Evolutionary conservation across 2,113 vertebrate species (phyloP), one percentile per base, ranked within the genome.

Genomic region (Colinus virginianus): DNA sequence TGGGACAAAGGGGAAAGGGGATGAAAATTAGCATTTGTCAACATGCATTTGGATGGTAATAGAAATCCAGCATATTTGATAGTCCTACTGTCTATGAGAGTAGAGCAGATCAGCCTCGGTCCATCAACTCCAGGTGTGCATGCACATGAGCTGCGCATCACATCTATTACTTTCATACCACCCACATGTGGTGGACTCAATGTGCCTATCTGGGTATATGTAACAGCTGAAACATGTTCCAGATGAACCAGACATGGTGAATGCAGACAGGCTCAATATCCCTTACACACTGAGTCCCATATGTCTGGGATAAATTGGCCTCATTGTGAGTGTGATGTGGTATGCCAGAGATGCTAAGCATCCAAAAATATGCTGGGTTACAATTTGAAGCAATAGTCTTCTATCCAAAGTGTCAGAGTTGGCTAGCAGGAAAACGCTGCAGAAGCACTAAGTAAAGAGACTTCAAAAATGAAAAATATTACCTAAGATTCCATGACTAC

Each of bases 181-280:
- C 25, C 2, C 23, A 40, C 26, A 16, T 48, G 42, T 6, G 6
- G 38, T 4, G 10, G 59, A 42, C 20, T 63, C 38, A 30, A 6
- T 1, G 22, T 34, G 25, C 18, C 56, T 1, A 2, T 30, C 38
- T 1, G 0, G 15, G 25, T 23, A 19, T 3, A 9, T 40, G 36
- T 42, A 62, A 32, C 62, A 38, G 8, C 20, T 4, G 0, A 16
- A 6, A 22, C 23, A 5, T 30, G 15, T 45, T 78, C 48, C 28
- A 45, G 26, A 28, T 68, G 9, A 48, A 17, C 22, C 10, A 23
- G 64, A 14, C 38, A 13, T 4, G 25, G 21, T 32, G 46, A 75
- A 15, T 0, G 1, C 36, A 67, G 42, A 26, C 21, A 64, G 38
- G 11, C 5, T 67, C 17, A 23, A 13, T 6, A 10, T 53, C 49